Evolutionary conservation across 2,888 invertebrate genomes (phyloP).

Genomic region (Protodeltote pygarga): DNA sequence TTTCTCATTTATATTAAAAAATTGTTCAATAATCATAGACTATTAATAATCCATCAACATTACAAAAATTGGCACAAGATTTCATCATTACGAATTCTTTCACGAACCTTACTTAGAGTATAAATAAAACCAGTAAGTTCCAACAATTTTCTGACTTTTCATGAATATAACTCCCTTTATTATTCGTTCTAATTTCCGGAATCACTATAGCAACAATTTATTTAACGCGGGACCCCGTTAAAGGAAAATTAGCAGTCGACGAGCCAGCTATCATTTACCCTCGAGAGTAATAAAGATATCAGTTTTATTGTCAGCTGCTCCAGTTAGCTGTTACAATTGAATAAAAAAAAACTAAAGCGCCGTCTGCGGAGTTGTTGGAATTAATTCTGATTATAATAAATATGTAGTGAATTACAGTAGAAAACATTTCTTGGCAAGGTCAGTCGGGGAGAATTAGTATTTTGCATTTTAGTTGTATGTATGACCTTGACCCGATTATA

Average conservation of each 20-base stretch:
- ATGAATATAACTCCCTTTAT: background rate
- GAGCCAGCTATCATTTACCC: background rate
- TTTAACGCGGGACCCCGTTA: slow-evolving; percentile 3
- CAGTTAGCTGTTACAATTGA: slow-evolving; percentile 11
- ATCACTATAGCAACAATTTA: slow-evolving; percentile 5
- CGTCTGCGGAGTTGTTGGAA: slow-evolving; percentile 13
- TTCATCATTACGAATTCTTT: too few species aligned
- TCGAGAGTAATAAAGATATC: slow-evolving; percentile 19
- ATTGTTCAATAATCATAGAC: too few species aligned
- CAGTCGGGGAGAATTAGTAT: too few species aligned
- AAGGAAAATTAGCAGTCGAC: slow-evolving; percentile 9
- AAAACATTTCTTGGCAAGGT: background rate
- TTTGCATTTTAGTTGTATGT: too few species aligned
- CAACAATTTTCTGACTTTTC: too few species aligned
- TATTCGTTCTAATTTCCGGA: slow-evolving; percentile 2
- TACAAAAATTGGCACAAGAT: too few species aligned
- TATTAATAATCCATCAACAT: too few species aligned
- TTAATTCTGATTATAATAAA: slow-evolving; percentile 19
- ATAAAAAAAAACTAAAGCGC: slow-evolving; percentile 10
- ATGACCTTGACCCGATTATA: too few species aligned
- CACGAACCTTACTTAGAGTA: too few species aligned
- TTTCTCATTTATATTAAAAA: too few species aligned
- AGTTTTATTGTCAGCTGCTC: slow-evolving; percentile 15
- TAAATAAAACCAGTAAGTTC: too few species aligned
- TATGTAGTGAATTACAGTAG: slow-evolving; percentile 7